These are phyloP conservation scores for Ifrita kowaldi DNA, from an alignment of 2,113 vertebrate genomes.

Conservation along the genomic window DNA sequence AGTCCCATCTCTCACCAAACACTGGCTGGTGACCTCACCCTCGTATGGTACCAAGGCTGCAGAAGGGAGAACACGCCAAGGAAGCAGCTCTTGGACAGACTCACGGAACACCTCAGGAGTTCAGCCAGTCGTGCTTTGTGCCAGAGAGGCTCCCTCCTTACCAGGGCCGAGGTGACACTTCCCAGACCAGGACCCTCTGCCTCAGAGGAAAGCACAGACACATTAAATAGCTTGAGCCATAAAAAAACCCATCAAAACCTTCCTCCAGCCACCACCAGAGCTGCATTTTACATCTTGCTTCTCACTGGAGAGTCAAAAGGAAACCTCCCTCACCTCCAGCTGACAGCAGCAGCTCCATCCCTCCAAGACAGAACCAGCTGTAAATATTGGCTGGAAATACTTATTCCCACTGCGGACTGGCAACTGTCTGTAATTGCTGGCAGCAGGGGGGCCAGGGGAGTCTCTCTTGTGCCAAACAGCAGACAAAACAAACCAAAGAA, in stretches of 20 bases:
- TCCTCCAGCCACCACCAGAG: not conserved
- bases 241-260: not conserved
- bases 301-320: not conserved
- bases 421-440: not conserved
- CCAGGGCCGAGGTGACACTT: not conserved
- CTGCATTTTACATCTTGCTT: not conserved
- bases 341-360: not conserved
- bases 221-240: not conserved
- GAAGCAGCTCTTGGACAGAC: not conserved
- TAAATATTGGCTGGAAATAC: not conserved
- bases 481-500: not conserved
- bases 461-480: not conserved
- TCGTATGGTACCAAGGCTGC: not conserved
- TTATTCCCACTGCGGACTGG: not conserved
- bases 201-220: not conserved
- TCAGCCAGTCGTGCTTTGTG: not conserved
- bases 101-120: not conserved
- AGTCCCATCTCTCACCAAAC: not conserved
- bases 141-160: not conserved
- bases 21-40: not conserved
- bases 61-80: not conserved
- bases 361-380: not conserved
- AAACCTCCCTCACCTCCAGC: not conserved
- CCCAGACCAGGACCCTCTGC: not conserved
- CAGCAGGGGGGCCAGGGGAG: not conserved